A percentile compares a stretch with the other conserved stretches of the same genome.
Conservation (phyloP, 1,140 invertebrate genomes). For the Babylonia areolata region DNA sequence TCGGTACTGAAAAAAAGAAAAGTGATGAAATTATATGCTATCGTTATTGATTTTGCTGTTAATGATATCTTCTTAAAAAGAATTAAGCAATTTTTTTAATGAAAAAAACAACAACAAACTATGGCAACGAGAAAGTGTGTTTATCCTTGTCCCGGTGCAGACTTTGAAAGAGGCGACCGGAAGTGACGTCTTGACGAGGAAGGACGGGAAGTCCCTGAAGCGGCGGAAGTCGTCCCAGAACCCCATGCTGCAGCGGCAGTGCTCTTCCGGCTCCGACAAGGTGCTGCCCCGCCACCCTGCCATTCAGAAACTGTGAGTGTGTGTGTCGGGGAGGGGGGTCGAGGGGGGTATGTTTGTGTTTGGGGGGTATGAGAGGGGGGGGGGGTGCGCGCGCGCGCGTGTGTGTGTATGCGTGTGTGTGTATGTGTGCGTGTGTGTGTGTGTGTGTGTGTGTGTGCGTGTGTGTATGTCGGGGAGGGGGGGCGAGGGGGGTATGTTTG, state of each 20-base stretch:
- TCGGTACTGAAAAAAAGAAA: too few relatives aligned
- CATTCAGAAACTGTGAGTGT: conserved; percentile 62
- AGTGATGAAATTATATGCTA: too few relatives aligned
- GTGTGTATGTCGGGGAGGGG: background rate
- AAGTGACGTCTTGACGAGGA: conserved; percentile 30
- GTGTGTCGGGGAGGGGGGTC: too few relatives aligned
- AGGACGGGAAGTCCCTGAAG: conserved; percentile 41
- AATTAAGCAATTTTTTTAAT: too few relatives aligned
- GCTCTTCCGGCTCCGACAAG: conserved; percentile 56
- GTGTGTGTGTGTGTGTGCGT: conserved; percentile 10
- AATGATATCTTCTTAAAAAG: too few relatives aligned
- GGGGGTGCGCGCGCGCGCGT: background rate
- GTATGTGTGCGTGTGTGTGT: conserved; percentile 4
- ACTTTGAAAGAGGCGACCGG: conserved; percentile 29
- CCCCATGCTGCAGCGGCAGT: conserved; percentile 51
- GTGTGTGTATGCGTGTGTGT: background rate
- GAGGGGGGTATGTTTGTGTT: too few relatives aligned
- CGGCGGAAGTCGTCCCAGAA: conserved; percentile 57
- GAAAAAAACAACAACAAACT: too few relatives aligned
- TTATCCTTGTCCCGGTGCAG: conserved; percentile 13
- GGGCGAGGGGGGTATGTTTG: too few relatives aligned
- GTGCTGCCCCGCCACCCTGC: conserved; percentile 34
- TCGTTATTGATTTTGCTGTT: too few relatives aligned
- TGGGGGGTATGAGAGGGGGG: too few relatives aligned
- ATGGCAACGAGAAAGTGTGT: too few relatives aligned